These are phyloP conservation scores for Phasia obesa DNA, from an alignment of 2,888 invertebrate species.

Conservation along the genomic window DNA sequence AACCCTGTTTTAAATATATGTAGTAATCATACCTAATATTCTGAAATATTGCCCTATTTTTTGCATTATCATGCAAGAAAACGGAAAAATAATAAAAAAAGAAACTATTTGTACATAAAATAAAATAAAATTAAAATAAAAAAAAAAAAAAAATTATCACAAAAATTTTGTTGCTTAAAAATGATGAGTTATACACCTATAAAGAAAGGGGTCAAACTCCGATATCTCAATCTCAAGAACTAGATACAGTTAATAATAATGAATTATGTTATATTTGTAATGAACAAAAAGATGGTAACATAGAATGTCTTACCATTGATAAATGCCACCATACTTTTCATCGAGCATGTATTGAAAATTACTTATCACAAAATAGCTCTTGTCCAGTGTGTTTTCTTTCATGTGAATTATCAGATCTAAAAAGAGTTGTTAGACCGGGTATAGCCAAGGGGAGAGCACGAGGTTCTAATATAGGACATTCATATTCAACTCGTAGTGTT, in stretches of 20 bases:
- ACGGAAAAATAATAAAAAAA: not conserved
- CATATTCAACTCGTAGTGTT: no score
- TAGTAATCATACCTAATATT: not conserved
- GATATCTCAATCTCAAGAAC: no score
- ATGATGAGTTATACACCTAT: no score
- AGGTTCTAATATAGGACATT: not conserved
- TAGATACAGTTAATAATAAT: no score
- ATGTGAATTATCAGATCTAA: conserved; percentile 13
- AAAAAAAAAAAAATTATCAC: not conserved
- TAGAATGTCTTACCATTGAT: not conserved
- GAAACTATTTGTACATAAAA: no score
- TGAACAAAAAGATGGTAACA: not conserved
- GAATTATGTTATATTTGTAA: not conserved
- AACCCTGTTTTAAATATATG: not conserved
- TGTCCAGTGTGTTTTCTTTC: not conserved
- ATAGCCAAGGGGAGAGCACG: not conserved
- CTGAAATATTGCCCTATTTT: not conserved
- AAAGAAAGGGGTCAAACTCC: no score
- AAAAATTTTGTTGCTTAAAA: not conserved
- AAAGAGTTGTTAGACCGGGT: not conserved
- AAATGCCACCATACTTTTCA: conserved; percentile 1
- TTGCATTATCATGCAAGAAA: not conserved
- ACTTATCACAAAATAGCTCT: not conserved
- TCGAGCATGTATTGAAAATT: conserved; percentile 6
- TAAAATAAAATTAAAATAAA: no score